Evolutionary conservation across 2,888 invertebrate species (phyloP), one percentile per base, ranked within the genome.

Genomic region (Mythimna ferrago): DNA sequence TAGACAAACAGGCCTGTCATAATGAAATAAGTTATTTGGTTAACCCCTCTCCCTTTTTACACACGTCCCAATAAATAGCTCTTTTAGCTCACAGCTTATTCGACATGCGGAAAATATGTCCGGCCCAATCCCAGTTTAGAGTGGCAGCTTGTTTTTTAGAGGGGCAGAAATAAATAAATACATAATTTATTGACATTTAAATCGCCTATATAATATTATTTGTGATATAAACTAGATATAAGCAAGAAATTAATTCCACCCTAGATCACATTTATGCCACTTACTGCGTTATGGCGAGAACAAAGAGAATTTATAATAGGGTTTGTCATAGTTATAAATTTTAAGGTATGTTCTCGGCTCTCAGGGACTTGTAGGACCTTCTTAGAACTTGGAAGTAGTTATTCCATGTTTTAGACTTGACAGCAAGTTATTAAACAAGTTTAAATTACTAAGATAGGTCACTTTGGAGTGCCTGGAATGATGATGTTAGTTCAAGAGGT

Each of bases 251-350:
- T 61, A 53, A 80, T 54, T 58, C 48, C 48, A 11, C 54, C 60
- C 66, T 65, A 82, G 56, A 68, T 71, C 56, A 66, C 26, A 64
- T 71, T 61, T 53, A 74, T 41, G n/a, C 32, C 53, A 56, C 35
- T 67, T 66, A 79, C 21, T 60, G 19, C 56, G 38, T 64, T 78
- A 69, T 53, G 68, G 53, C 32, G 61, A 32, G 54, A 19, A 65
- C 69, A 78, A 69, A 82, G 79, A 72, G 81, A 82, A 81, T 81
- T 53, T 48, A 9, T 72, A 82, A 82, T 82, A 62, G 51, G 60
- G 26, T 66, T 60, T 64, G 14, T 73, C 62, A 67, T 65, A 61
- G 69, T 79, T 79, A 62, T 64, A 72, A 66, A 60, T 74, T 78
- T 72, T 35, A 58, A 71, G 66, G 63, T 75, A 65, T 51, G 56